phyloP scores from a whole-genome alignment of 2,888 invertebrate genomes.

The Hydriomena furcata region DNA sequence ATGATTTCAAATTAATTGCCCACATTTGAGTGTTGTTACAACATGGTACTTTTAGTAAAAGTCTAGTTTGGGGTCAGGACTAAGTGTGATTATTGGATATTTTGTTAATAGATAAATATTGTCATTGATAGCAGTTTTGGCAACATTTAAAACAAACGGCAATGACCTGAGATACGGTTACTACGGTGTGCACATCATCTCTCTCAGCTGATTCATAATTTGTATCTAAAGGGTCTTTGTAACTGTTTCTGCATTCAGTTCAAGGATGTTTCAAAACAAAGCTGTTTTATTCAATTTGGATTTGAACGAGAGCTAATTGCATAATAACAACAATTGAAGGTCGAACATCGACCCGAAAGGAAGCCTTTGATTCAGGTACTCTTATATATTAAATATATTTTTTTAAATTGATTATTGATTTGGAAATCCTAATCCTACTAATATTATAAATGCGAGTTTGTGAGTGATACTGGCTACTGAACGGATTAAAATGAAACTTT shows the following conservation, averaged over 20 bases:
- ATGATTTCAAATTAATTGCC: too few relatives aligned
- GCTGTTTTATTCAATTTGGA: conserved; percentile 24
- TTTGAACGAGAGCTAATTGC: conserved; percentile 20
- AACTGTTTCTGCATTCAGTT: conserved; percentile 28
- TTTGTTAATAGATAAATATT: background rate
- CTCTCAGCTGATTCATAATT: conserved; percentile 35
- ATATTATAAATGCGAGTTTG: too few relatives aligned
- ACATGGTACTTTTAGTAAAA: too few relatives aligned
- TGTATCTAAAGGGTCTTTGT: conserved; percentile 30
- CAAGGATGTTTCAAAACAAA: conserved; percentile 34
- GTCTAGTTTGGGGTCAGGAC: too few relatives aligned
- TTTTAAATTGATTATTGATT: too few relatives aligned
- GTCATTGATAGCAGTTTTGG: conserved; percentile 31
- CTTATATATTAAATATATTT: too few relatives aligned
- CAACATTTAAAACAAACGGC: conserved; percentile 34
- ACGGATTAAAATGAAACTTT: too few relatives aligned
- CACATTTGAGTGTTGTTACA: too few relatives aligned
- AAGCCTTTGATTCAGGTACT: conserved; percentile 3
- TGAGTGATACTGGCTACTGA: too few relatives aligned
- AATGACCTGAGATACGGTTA: conserved; percentile 34
- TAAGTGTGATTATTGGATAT: too few relatives aligned
- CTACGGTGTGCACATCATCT: conserved; percentile 28
- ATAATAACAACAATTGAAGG: conserved; percentile 30
- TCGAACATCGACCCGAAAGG: conserved; percentile 15
- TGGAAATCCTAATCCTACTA: too few relatives aligned